Evolutionary conservation across 2,888 invertebrate species (phyloP), one percentile per base, ranked within the genome.

Genomic region (Limnephilus marmoratus): DNA sequence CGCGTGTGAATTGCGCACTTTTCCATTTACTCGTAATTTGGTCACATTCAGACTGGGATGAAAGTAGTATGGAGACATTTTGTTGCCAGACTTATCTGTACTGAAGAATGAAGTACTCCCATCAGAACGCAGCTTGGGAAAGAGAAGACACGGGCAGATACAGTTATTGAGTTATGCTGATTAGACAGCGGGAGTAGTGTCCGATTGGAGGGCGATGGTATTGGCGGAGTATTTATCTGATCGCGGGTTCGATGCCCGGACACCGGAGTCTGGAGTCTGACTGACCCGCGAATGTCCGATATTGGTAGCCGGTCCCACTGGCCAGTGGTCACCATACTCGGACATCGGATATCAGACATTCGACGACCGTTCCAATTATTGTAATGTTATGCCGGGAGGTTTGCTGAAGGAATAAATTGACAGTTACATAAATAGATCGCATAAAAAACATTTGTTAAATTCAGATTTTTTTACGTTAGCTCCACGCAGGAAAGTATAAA

Each of bases 201-300:
- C 29, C 37, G 80, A 81, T 89, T 80, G 88, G 80, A 80, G 88
- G 88, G 88, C 68, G 80, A 80, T 88, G 88, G 88, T 88, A 82
- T 90, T 90, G 90, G 90, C 90, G 82, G 80, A 4, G 90, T 87
- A 49, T 82, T 82, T 82, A 81, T 90, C 81, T 49, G 34, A 0
- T 3, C 45, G 37, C 45, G 90, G 49, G 90, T 90, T 90, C 90
- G 90, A 90, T 90, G 90, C 31, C 53, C 90, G 81, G 68, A 24
- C 68, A 68, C 68, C 53, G 45, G 41, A 41, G 18, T 53, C 80
- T 34, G 18, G 53, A 24, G 15, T 15, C 53, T 45, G 81, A 9
- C 41, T 82, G 82, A 90, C 90, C 90, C 49, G 90, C 82, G 90
- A 90, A 82, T 82, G 29, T 81, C 31, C 80, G 81, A 34, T 80